Percentiles rank a stretch among this genome's conserved stretches.
Conservation (phyloP, 2,797 vertebrate genomes). For the Percopsis omiscomaycus region DNA sequence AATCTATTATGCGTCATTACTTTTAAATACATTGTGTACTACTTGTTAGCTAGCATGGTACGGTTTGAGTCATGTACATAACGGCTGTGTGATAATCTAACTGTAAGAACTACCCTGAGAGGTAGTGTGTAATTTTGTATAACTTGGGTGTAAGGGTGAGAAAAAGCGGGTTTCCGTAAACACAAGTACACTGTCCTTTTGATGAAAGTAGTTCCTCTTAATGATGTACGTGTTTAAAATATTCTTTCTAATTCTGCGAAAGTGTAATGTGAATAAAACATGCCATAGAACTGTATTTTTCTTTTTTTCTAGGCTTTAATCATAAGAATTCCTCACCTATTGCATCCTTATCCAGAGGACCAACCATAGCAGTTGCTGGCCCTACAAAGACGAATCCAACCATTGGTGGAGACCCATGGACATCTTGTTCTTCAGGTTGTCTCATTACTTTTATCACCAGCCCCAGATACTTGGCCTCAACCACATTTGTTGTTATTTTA, state of each 20-base stretch:
- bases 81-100: too few relatives aligned
- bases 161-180: too few relatives aligned
- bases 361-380: constrained; percentile 53
- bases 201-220: too few relatives aligned
- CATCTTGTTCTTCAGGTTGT: constrained; percentile 31
- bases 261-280: background rate
- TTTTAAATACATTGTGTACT: background rate
- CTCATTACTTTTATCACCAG: constrained; percentile 23
- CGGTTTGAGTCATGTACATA: background rate
- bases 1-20: background rate
- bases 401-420: constrained; percentile 36
- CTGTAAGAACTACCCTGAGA: too few relatives aligned
- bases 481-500: constrained; percentile 36
- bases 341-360: constrained; percentile 51
- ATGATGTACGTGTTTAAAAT: too few relatives aligned
- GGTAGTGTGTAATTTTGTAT: too few relatives aligned
- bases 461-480: constrained; percentile 17
- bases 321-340: constrained; percentile 38
- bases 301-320: constrained; percentile 56
- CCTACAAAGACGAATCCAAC: constrained; percentile 30
- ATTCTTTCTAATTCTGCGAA: too few relatives aligned
- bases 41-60: too few relatives aligned
- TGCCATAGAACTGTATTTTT: constrained; percentile 23
- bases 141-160: background rate
- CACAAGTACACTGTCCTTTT: too few relatives aligned